Evolutionary conservation across 2,797 vertebrate species (phyloP).

Genomic region (Onychomys leucogaster): DNA sequence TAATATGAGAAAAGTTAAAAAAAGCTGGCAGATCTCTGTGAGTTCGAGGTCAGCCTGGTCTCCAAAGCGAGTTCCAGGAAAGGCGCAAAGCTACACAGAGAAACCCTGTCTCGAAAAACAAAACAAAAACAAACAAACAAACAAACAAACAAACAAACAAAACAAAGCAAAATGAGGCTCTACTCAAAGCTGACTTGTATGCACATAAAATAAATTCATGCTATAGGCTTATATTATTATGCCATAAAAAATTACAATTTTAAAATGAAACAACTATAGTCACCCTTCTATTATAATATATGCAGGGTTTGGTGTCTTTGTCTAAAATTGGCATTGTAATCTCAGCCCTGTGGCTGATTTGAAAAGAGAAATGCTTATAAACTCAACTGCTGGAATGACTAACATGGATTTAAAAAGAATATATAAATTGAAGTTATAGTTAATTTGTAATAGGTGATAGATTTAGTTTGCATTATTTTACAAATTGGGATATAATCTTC

Average conservation of each 20-base stretch:
- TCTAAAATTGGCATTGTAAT: background rate
- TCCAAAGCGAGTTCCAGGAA: no score
- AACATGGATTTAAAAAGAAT: background rate
- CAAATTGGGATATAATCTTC: background rate
- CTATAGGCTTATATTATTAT: background rate
- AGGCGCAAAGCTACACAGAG: no score
- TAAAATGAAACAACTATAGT: constrained; percentile 8
- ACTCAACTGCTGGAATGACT: constrained; percentile 37
- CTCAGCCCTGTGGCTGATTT: constrained; percentile 33
- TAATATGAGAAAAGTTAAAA: no score
- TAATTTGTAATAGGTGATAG: background rate
- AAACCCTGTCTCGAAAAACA: no score
- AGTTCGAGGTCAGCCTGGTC: no score
- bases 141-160: no score
- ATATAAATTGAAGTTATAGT: background rate
- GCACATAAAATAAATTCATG: constrained; percentile 39
- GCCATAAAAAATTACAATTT: constrained; percentile 63
- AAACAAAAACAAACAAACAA: no score
- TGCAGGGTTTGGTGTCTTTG: constrained; percentile 8
- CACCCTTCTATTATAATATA: background rate
- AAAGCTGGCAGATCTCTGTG: no score
- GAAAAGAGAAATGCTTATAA: constrained; percentile 7
- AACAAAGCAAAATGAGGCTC: constrained; percentile 44
- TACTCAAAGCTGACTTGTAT: background rate
- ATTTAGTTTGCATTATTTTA: constrained; percentile 42